Percentiles rank a stretch among this genome's conserved stretches.
Conservation (phyloP, 2,888 invertebrate genomes). For the Anarsia innoxiella region DNA sequence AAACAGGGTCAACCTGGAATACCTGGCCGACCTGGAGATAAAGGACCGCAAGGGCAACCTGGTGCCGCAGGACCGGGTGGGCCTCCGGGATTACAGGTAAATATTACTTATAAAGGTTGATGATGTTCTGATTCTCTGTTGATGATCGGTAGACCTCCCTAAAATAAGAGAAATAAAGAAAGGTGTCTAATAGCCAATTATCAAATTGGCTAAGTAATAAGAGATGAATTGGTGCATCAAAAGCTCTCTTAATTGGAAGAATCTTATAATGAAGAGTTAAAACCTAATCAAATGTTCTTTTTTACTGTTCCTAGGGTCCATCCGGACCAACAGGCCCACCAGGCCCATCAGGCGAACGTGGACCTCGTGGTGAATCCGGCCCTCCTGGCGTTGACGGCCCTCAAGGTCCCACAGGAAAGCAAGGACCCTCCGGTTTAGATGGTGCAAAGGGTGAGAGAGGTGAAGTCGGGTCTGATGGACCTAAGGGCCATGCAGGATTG, state of each 20-base stretch:
- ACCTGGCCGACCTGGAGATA: constrained; percentile 83
- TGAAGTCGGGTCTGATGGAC: constrained; percentile 81
- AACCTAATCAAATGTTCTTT: no score
- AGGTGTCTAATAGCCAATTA: no score
- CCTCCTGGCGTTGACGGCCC: constrained; percentile 85
- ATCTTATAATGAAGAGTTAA: no score
- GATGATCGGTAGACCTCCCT: no score
- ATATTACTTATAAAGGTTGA: no score
- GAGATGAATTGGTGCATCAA: no score
- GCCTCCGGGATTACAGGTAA: constrained; percentile 81
- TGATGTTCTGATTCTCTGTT: no score
- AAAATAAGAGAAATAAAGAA: no score
- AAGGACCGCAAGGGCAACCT: constrained; percentile 80
- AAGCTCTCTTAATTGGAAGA: no score
- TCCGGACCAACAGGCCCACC: constrained; percentile 78
- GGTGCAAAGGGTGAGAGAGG: constrained; percentile 79
- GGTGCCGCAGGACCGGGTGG: constrained; percentile 80
- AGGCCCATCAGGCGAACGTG: constrained; percentile 83
- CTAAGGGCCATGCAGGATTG: constrained; percentile 89
- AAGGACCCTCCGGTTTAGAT: constrained; percentile 83
- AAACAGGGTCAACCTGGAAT: constrained; percentile 83
- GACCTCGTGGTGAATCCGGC: constrained; percentile 82
- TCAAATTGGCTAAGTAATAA: no score
- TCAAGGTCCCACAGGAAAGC: constrained; percentile 84
- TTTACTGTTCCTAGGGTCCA: constrained; percentile 76